Base-by-base conservation (phyloP, 2,888 invertebrate species). In the Napeogenes inachia region DNA sequence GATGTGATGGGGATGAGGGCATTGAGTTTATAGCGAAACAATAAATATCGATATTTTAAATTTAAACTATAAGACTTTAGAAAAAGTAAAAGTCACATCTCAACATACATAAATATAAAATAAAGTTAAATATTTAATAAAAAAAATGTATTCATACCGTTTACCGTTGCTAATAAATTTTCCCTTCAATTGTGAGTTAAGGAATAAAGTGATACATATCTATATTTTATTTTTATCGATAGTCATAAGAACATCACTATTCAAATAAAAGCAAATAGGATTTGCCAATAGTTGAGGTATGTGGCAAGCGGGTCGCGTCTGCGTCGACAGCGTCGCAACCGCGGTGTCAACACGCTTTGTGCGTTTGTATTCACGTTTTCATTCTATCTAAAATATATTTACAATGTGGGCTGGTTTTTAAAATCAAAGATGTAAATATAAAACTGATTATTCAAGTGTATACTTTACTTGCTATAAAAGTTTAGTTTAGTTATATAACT, bases 281-380 rank as follows among this genome's bases (percentile, higher is more conserved):
- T 76, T 71, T 72, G 72, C 75, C 75, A 79, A 77, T 76, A 77
- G 73, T 72, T 68, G 64, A 71, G 73, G 65, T 70, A 77, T 73
- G 72, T 68, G 71, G 74, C 73, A 78, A 78, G 78, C 76, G 78
- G 74, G 75, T 73, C 75, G 74, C 74, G 75, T 77, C 75, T 77
- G 76, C 75, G 74, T 73, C 77, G 70, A 59, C 68, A 68, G 65
- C 71, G 70, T 72, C 70, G 67, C 77, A 75, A 72, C 79, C 69
- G 66, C 70, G 64, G 68, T 73, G 70, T 71, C 75, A 57, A 54
- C 57, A 54, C 78, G 76, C 77, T 75, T 73, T 74, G 75, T 69
- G 73, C 70, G 64, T 68, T 67, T 71, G 63, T 65, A 64, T 56
- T 64, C 53, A 56, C 57, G 61, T 56, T 57, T 60, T 54, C 33